phyloP scores from a whole-genome alignment of 2,797 vertebrate genomes.

The Iguana delicatissima region DNA sequence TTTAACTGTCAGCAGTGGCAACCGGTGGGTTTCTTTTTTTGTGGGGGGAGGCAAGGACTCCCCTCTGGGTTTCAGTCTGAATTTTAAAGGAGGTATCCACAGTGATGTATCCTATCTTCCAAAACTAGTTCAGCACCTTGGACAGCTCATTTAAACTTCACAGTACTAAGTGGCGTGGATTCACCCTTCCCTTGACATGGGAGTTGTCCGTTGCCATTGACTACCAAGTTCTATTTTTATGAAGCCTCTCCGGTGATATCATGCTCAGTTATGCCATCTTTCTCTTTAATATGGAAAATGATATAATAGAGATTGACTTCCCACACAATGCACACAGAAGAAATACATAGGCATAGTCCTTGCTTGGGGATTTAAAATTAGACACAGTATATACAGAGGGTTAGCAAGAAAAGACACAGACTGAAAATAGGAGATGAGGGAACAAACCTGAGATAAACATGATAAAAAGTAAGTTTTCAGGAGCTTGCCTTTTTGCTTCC shows the following conservation, averaged over 20 bases:
- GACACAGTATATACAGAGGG: neutral
- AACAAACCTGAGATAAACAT: neutral
- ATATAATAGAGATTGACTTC: neutral
- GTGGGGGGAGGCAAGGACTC: too few relatives aligned
- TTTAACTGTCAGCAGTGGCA: too few relatives aligned
- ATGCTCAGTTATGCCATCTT: constrained; percentile 2
- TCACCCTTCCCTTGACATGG: too few relatives aligned
- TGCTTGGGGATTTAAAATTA: neutral
- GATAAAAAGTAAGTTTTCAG: neutral
- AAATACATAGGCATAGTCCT: neutral
- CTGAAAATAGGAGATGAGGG: constrained; percentile 1
- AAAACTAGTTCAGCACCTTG: too few relatives aligned
- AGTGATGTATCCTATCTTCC: too few relatives aligned
- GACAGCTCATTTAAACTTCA: too few relatives aligned
- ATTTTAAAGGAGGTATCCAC: too few relatives aligned
- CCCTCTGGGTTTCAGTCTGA: too few relatives aligned
- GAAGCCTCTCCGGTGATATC: neutral
- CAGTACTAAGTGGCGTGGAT: too few relatives aligned
- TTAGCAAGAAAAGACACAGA: neutral
- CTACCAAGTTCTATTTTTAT: neutral
- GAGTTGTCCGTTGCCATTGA: too few relatives aligned
- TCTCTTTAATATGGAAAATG: constrained; percentile 6
- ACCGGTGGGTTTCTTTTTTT: too few relatives aligned
- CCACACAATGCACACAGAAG: neutral
- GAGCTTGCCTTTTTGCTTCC: neutral